Evolutionary conservation across 2,797 vertebrate species (phyloP).

Genomic region (Cynodonichthys magdalenae): DNA sequence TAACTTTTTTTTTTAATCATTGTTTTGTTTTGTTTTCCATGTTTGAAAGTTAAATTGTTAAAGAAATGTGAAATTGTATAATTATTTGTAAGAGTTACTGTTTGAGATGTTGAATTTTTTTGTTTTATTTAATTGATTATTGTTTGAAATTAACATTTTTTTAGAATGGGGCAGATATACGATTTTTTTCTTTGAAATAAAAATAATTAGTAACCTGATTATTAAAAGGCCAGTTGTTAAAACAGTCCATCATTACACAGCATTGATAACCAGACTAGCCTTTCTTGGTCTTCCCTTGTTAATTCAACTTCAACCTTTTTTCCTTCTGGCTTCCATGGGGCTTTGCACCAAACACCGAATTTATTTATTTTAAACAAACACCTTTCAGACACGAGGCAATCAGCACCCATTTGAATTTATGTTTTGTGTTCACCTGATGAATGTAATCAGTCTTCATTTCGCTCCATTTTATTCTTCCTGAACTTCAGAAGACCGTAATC

Average conservation of each 20-base stretch:
- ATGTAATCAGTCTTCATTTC: slow-evolving; percentile 6
- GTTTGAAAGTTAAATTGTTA: too few species aligned
- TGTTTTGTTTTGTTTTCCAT: too few species aligned
- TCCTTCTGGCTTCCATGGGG: not conserved
- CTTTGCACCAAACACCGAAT: not conserved
- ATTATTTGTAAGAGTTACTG: too few species aligned
- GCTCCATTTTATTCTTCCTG: not conserved
- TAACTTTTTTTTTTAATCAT: too few species aligned
- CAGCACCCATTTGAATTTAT: not conserved
- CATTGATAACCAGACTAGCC: not conserved
- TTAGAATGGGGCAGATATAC: too few species aligned
- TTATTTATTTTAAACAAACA: slow-evolving; percentile 1
- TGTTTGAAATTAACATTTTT: too few species aligned
- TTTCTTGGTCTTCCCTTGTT: not conserved
- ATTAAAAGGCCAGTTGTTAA: not conserved
- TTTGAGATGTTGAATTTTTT: too few species aligned
- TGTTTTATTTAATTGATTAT: too few species aligned
- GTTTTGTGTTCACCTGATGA: not conserved
- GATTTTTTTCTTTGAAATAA: too few species aligned
- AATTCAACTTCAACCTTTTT: not conserved
- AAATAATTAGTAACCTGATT: too few species aligned
- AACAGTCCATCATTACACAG: not conserved
- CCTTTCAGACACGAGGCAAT: not conserved
- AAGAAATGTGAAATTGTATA: too few species aligned
- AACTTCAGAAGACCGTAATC: not conserved